A percentile compares a stretch with the other conserved stretches of the same genome.
Evolutionary conservation across 2,797 vertebrate species (phyloP).

Genomic region (Yasuhikotakia modesta): DNA sequence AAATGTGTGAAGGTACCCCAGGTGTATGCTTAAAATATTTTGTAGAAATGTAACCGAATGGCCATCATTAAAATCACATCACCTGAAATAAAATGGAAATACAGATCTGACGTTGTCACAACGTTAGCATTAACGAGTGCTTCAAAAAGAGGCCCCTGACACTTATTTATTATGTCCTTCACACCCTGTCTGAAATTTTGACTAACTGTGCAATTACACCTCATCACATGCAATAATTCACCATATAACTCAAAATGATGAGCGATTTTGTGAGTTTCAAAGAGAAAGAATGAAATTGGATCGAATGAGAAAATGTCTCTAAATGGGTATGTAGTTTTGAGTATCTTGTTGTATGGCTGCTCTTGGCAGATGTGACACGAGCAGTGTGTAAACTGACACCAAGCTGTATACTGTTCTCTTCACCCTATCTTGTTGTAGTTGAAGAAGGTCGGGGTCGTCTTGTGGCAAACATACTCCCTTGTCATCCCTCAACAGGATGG

Average conservation of each 20-base stretch:
- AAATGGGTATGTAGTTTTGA: slow-evolving; percentile 49
- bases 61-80: slow-evolving; percentile 49
- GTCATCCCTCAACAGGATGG: slow-evolving; percentile 54
- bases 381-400: slow-evolving; percentile 67
- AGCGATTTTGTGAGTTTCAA: slow-evolving; percentile 27
- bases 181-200: slow-evolving; percentile 31
- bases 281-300: slow-evolving; percentile 53
- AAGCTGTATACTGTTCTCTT: slow-evolving; percentile 54
- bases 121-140: slow-evolving; percentile 63
- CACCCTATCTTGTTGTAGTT: slow-evolving; percentile 66
- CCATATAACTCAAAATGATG: slow-evolving; percentile 20
- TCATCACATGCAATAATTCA: slow-evolving; percentile 31
- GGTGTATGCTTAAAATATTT: slow-evolving; percentile 35
- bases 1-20: slow-evolving; percentile 32
- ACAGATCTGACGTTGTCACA: slow-evolving; percentile 63
- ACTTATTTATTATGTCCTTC: slow-evolving; percentile 34
- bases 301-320: slow-evolving; percentile 56
- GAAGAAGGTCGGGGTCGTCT: slow-evolving; percentile 65
- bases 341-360: slow-evolving; percentile 66
- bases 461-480: slow-evolving; percentile 51
- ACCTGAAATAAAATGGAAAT: slow-evolving; percentile 38
- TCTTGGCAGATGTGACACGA: slow-evolving; percentile 74
- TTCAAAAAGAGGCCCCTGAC: slow-evolving; percentile 28
- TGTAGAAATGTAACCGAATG: slow-evolving; percentile 24
- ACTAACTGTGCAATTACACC: slow-evolving; percentile 17